Percentiles rank a stretch among this genome's conserved stretches.
phyloP scores from a whole-genome alignment of 2,797 vertebrate genomes.

The Pseudocheirus occidentalis region DNA sequence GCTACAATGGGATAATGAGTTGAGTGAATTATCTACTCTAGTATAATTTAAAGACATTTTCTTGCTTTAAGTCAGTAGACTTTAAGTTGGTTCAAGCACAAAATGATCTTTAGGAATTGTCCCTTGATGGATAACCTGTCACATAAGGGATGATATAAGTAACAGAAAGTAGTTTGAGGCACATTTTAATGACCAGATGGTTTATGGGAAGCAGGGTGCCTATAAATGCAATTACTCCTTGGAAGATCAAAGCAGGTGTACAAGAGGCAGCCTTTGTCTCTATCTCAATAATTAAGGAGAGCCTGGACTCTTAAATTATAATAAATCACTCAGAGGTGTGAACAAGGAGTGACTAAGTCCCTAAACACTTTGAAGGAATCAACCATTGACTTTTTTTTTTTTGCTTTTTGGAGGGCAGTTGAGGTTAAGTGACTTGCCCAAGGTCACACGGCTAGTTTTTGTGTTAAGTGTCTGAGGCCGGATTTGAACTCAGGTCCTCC shows the following conservation, averaged over 20 bases:
- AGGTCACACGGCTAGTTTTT: too few relatives aligned
- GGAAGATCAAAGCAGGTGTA: neutral
- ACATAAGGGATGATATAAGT: neutral
- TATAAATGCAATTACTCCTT: neutral
- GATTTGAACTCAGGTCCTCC: too few relatives aligned
- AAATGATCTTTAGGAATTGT: constrained; percentile 1
- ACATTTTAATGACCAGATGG: neutral
- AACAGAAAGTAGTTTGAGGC: neutral
- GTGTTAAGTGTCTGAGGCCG: too few relatives aligned
- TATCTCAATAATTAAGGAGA: neutral
- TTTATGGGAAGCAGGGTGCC: neutral
- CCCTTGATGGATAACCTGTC: neutral
- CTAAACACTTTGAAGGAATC: neutral
- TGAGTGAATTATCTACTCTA: neutral
- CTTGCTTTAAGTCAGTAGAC: constrained; percentile 53
- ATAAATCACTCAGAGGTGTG: neutral
- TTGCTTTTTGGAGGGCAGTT: too few relatives aligned
- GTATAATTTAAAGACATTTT: constrained; percentile 52
- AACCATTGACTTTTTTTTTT: neutral
- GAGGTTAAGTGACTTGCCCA: too few relatives aligned
- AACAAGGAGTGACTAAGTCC: neutral
- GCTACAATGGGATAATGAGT: neutral
- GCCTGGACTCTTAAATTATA: neutral
- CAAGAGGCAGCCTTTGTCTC: neutral
- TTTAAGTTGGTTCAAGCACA: constrained; percentile 7